These are phyloP conservation scores for Sparidentex hasta DNA, from an alignment of 2,797 vertebrate genomes.

Conservation along the genomic window DNA sequence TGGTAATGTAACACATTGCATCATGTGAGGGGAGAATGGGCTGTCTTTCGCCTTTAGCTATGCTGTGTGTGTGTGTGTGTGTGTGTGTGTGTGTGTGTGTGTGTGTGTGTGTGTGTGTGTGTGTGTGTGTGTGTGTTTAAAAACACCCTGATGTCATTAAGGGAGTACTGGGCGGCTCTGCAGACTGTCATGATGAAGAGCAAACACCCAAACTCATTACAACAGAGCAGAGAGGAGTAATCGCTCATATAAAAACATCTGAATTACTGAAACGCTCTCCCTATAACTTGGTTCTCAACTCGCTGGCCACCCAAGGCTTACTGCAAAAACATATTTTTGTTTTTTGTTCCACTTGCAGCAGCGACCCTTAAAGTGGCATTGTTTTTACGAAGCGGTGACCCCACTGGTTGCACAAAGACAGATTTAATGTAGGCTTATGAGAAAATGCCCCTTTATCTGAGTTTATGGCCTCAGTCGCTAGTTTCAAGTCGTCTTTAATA, in stretches of 20 bases:
- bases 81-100: not conserved
- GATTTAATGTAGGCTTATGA: too few relatives aligned
- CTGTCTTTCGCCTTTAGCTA: not conserved
- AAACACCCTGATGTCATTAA: constrained; percentile 56
- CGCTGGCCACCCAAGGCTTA: constrained; percentile 5
- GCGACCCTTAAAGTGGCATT: not conserved
- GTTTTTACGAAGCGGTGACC: too few relatives aligned
- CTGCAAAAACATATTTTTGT: constrained; percentile 6
- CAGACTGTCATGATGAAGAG: constrained; percentile 36
- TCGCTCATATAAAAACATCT: constrained; percentile 24
- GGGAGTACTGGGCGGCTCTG: constrained; percentile 16
- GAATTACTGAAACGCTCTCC: not conserved
- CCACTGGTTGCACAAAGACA: too few relatives aligned
- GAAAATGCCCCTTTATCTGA: too few relatives aligned
- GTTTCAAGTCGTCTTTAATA: too few relatives aligned
- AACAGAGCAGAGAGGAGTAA: constrained; percentile 3
- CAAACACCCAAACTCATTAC: constrained; percentile 38
- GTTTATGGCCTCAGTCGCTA: too few relatives aligned
- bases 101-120: not conserved
- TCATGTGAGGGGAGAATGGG: constrained; percentile 28
- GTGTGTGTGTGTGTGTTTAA: not conserved
- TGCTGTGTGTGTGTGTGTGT: not conserved
- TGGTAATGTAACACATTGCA: constrained; percentile 31
- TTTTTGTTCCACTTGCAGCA: not conserved
- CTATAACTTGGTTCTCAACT: not conserved